Conservation (phyloP, 2,888 invertebrate species). For the Mythimna ferrago region DNA sequence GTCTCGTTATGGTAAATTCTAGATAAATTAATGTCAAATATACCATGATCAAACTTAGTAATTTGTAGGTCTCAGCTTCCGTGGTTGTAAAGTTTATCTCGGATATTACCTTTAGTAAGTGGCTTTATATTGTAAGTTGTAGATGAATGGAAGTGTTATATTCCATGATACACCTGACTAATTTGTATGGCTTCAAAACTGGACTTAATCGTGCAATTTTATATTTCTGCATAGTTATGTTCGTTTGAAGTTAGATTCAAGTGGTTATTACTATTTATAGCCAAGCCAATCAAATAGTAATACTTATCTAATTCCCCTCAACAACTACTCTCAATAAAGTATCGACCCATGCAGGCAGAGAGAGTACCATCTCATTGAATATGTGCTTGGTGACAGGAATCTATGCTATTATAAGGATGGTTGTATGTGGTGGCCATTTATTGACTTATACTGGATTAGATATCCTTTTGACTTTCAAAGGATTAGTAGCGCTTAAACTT, state of each 20-base stretch:
- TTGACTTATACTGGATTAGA: not conserved
- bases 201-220: not conserved
- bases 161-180: not conserved
- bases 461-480: not conserved
- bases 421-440: not conserved
- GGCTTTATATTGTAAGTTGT: not conserved
- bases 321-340: constrained; percentile 32
- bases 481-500: not conserved
- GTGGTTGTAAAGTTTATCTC: not conserved
- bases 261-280: constrained; percentile 22
- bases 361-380: constrained; percentile 12
- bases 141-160: not conserved
- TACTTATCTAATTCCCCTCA: constrained; percentile 29
- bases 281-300: constrained; percentile 13
- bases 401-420: not conserved
- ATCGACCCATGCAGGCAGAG: constrained; percentile 32
- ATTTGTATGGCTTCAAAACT: constrained; percentile 3
- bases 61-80: not conserved
- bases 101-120: not conserved
- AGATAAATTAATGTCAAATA: not conserved
- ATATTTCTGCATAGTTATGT: not conserved
- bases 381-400: constrained; percentile 1
- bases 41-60: not conserved
- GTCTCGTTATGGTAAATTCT: not conserved
- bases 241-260: constrained; percentile 1